Evolutionary conservation across 2,888 invertebrate genomes (phyloP).

Genomic region (Gymnosoma rotundatum): DNA sequence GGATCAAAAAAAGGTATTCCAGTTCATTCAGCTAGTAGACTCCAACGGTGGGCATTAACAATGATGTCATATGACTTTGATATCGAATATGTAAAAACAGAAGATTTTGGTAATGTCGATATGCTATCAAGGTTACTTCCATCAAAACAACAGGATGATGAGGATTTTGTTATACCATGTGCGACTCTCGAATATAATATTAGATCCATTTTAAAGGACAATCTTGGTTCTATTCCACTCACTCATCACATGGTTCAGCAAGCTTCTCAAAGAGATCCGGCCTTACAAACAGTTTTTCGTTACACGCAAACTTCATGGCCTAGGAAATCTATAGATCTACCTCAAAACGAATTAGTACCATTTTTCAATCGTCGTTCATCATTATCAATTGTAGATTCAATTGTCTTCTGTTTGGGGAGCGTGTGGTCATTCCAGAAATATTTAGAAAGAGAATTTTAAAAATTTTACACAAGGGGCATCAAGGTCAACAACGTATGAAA

Average conservation of each 20-base stretch:
- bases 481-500: slow-evolving; percentile 23
- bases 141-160: too few species aligned
- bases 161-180: slow-evolving; percentile 37
- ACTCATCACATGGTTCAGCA: slow-evolving; percentile 13
- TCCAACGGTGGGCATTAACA: slow-evolving; percentile 60
- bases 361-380: not conserved
- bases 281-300: not conserved
- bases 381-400: slow-evolving; percentile 10
- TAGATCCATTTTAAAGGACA: slow-evolving; percentile 1
- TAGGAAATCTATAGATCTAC: slow-evolving; percentile 5
- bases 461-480: slow-evolving; percentile 47
- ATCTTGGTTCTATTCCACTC: not conserved
- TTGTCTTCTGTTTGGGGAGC: slow-evolving; percentile 17
- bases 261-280: not conserved
- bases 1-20: slow-evolving; percentile 74
- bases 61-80: slow-evolving; percentile 53
- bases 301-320: slow-evolving; percentile 15
- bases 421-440: slow-evolving; percentile 20
- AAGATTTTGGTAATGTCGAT: slow-evolving; percentile 65
- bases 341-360: not conserved
- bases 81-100: slow-evolving; percentile 50
- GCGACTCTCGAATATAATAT: slow-evolving; percentile 43
- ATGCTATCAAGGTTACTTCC: slow-evolving; percentile 59
- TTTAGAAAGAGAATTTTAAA: slow-evolving; percentile 24
- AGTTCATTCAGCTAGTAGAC: slow-evolving; percentile 55